These are phyloP conservation scores for Diploptera punctata DNA, from an alignment of 2,888 invertebrate genomes.

Conservation along the genomic window DNA sequence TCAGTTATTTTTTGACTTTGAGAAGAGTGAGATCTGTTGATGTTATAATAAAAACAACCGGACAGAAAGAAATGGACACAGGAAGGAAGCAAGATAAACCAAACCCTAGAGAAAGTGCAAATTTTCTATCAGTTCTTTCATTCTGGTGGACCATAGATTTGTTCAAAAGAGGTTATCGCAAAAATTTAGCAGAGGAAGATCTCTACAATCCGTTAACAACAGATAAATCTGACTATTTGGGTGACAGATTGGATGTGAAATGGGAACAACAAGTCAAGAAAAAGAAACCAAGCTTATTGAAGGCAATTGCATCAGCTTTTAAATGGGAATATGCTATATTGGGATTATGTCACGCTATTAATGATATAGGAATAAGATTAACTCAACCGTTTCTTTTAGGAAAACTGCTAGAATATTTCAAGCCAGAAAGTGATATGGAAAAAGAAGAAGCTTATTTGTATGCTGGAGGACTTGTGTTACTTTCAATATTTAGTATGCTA, in stretches of 20 bases:
- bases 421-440: constrained; percentile 58
- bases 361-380: constrained; percentile 56
- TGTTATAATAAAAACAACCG: too few species aligned
- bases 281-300: constrained; percentile 68
- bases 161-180: constrained; percentile 52
- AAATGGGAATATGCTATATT: constrained; percentile 69
- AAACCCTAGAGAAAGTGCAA: constrained; percentile 47
- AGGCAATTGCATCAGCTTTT: constrained; percentile 70
- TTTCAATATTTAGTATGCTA: constrained; percentile 59
- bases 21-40: too few species aligned
- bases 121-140: constrained; percentile 44
- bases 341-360: constrained; percentile 57
- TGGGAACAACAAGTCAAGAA: constrained; percentile 70
- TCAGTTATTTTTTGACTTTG: too few species aligned
- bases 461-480: constrained; percentile 51
- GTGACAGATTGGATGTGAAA: constrained; percentile 57
- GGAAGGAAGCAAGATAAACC: constrained; percentile 33
- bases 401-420: constrained; percentile 70
- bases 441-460: constrained; percentile 58
- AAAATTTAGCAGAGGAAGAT: constrained; percentile 52
- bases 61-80: constrained; percentile 43
- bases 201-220: constrained; percentile 52
- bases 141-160: constrained; percentile 54
- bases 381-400: constrained; percentile 72
- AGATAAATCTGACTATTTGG: constrained; percentile 52